Evolutionary conservation across 2,113 vertebrate species (phyloP), one percentile per base, ranked within the genome.

Genomic region (Alouatta palliata): DNA sequence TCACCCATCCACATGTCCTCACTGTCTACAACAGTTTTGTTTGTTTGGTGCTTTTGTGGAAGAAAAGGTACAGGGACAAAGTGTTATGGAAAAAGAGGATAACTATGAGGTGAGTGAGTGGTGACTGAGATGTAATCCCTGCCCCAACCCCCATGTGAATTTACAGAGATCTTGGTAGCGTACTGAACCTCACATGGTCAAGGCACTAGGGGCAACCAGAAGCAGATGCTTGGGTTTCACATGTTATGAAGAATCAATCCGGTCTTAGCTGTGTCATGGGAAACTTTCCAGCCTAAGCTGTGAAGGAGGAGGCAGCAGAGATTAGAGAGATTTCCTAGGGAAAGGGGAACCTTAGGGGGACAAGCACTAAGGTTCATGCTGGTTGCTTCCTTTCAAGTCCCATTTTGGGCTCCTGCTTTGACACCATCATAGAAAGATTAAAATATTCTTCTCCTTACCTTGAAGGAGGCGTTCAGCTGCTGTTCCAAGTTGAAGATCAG

Each of bases 401-500:
- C 14, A 35, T 49, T 80, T 90, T 35, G 70, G 71, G 58, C 47
- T 77, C 25, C 79, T 95, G 40, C 27, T 66, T 75, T 97, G 88
- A 91, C 35, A 35, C 25, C 52, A 27, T 32, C 10, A 20, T 45
- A 2, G 23, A 64, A 4, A 19, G 58, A 79, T 90, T 64, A 40
- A 40, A 68, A 20, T 86, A 52, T 66, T 83, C 54, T 94, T 23
- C 52, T 25, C 23, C 68, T 96, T 92, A 97, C 98, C 95, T 76
- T 92, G 30, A 21, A 14, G 52, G 96, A 87, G 37, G 1, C 37
- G 68, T 49, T 47, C 37, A 98, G 92, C 27, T 97, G 73, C 71
- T 92, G 37, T 92, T 98, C 96, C 95, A 98, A 86, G 21, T 11
- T 16, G 1, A 4, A 76, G n/a, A 97, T 47, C 14, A 79, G n/a